phyloP scores from a whole-genome alignment of 64 coral and sea anemone species.

The Astreopora myriophthalma region DNA sequence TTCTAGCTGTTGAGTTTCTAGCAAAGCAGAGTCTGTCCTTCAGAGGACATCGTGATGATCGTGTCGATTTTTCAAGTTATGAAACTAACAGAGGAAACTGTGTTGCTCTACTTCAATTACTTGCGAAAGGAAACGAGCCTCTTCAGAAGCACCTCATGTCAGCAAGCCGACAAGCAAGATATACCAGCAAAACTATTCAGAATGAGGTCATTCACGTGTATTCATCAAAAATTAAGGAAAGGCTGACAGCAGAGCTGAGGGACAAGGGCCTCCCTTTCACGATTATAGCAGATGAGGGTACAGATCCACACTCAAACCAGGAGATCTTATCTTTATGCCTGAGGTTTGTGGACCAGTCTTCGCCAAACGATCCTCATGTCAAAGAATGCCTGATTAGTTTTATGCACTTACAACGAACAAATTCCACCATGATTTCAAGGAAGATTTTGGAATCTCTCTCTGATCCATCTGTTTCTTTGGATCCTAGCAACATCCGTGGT shows the following conservation, averaged over 20 bases:
- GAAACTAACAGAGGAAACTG: conserved; percentile 58
- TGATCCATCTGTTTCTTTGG: background rate
- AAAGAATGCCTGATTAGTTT: background rate
- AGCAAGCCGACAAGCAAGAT: conserved; percentile 11
- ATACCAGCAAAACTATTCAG: conserved; percentile 51
- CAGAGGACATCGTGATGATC: conserved; percentile 59
- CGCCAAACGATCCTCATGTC: conserved; percentile 44
- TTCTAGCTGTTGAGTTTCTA: conserved; percentile 56
- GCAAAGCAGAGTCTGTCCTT: conserved; percentile 57
- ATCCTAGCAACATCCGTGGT: background rate
- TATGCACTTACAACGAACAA: background rate
- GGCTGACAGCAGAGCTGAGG: background rate
- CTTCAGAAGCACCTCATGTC: conserved; percentile 36
- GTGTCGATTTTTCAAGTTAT: conserved; percentile 65
- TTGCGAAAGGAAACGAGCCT: conserved; percentile 18
- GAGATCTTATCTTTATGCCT: conserved; percentile 57
- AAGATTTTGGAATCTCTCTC: background rate
- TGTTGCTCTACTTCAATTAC: conserved; percentile 31
- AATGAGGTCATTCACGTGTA: conserved; percentile 45
- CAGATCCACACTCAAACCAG: conserved; percentile 55
- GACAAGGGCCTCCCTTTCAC: conserved; percentile 24
- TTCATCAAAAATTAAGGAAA: conserved; percentile 13
- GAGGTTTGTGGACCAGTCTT: conserved; percentile 64
- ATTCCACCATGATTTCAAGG: background rate
- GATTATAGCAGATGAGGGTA: conserved; percentile 47